Base-by-base conservation (phyloP, 2,888 invertebrate species). In the Lepidonotus clava region DNA sequence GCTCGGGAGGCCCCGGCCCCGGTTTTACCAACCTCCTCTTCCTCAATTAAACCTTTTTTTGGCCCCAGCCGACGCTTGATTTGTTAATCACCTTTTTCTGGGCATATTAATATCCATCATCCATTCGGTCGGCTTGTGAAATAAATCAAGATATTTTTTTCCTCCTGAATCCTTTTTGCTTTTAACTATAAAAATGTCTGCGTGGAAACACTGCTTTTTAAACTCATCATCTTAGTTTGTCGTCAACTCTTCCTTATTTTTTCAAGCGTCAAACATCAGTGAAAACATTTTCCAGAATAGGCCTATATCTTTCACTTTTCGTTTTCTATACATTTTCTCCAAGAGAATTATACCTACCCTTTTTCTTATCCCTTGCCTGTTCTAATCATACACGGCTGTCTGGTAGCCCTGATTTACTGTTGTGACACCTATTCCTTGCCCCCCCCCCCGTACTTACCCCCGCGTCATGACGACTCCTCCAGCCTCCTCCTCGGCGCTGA, bases 91-190 rank as follows among this genome's bases (percentile, higher is more conserved):
- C 71, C 71, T 38, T 11, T 36, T 71, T 71, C 24, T 21, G 38
- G 21, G 21, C 36, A 38, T 71, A 71, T 71, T 71, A 71, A 71
- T 71, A 71, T 71, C 71, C 71, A 71, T 71, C 71, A n/a, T 38
- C 34, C 71, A 38, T 71, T 38, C 71, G 14, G 38, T 38, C 36
- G 5, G 11, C 36, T 71, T 71, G 34, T 14, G 21, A n/a, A 71
- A 71, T 71, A 71, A 71, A 71, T 71, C 71, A 71, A 36, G 71
- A 36, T 71, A 38, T 38, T 71, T 71, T 71, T 71, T 71, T 36
- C 8, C 71, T 38, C 71, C 21, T 5, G 71, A 6, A n/a, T 28
- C 32, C 28, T 34, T 71, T 71, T 71, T n/a, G n/a, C 36, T 14
- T 38, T 71, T 71, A 34, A 71, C 38, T 71, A 71, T 71, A 18